Evolutionary conservation across 2,888 invertebrate genomes (phyloP), one percentile per base, ranked within the genome.

Genomic region (Steinernema hermaphroditum): DNA sequence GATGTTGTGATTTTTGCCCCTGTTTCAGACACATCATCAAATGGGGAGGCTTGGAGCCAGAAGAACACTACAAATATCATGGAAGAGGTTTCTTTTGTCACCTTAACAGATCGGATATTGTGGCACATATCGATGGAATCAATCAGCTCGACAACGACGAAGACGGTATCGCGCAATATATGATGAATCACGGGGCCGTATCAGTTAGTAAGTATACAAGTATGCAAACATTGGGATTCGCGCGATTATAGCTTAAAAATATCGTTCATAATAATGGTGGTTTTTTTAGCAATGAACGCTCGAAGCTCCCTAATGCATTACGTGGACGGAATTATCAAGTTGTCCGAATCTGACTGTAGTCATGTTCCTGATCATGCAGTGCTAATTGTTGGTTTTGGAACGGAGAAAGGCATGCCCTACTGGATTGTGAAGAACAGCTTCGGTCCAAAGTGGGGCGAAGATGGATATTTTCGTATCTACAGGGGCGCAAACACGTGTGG

Each of bases 371-470:
- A 54, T 27, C 54, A 54, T 27, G 54, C 54, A 14, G 24, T 54
- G 4, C 54, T 54, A 16, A 22, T 54, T 2, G 54, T 54, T 6
- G 54, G 54, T 2, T 54, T 54, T 14, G 54, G 54, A 19, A 6
- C 22, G 24, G 54, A 54, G 22, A 54, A 54, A 22, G 54, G 27
- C 2, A 14, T 54, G 22, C 54, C 54, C 4, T 54, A 6, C 54
- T 54, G 54, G 54, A 54, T 54, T 22, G 54, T 54, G 22, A 54
- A 54, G 24, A 54, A 54, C 27, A 54, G 54, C 14, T 54, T 22
- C 24, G 54, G 54, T 6, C 12, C 22, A 14, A 27, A 54, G 6
- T 54, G 54, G 54, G 54, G 54, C 27, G 54, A 54, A 22, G 54
- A 19, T 19, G 54, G 54, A 1, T 54, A 54, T 54, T 54, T 54